A percentile compares a stretch with the other conserved stretches of the same genome.
Conservation (phyloP, 2,797 vertebrate genomes). For the Falco novaeseelandiae region DNA sequence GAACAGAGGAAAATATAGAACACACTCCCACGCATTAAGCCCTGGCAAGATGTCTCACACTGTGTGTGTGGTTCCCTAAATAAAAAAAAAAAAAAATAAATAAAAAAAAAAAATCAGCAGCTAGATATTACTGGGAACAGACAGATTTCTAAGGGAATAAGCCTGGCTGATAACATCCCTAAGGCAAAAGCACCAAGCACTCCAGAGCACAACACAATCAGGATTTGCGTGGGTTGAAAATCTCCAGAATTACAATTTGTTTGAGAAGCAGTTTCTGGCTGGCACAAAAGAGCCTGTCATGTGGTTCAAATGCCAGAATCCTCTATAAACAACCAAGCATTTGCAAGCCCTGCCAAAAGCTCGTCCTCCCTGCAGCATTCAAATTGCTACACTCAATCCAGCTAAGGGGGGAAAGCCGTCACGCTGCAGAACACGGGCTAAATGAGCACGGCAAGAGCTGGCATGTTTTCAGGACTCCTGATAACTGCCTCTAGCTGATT, state of each 20-base stretch:
- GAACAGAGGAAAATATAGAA: background rate
- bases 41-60: background rate
- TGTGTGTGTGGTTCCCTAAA: background rate
- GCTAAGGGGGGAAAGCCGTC: background rate
- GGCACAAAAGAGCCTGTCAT: background rate
- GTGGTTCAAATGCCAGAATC: background rate
- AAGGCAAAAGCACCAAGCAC: background rate
- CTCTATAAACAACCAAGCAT: background rate
- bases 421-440: background rate
- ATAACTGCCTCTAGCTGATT: background rate
- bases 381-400: no score
- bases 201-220: fast-evolving
- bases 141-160: background rate
- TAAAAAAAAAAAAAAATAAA: background rate
- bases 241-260: background rate
- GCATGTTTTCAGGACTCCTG: background rate
- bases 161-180: background rate
- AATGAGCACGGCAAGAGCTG: background rate
- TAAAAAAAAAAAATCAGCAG: background rate
- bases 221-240: background rate
- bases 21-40: background rate
- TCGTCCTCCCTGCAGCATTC: fast-evolving
- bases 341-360: background rate
- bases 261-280: background rate
- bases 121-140: background rate